A percentile compares a stretch with the other conserved stretches of the same genome.
Evolutionary conservation across 2,888 invertebrate genomes (phyloP).

Genomic region (Zootermopsis nevadensis): DNA sequence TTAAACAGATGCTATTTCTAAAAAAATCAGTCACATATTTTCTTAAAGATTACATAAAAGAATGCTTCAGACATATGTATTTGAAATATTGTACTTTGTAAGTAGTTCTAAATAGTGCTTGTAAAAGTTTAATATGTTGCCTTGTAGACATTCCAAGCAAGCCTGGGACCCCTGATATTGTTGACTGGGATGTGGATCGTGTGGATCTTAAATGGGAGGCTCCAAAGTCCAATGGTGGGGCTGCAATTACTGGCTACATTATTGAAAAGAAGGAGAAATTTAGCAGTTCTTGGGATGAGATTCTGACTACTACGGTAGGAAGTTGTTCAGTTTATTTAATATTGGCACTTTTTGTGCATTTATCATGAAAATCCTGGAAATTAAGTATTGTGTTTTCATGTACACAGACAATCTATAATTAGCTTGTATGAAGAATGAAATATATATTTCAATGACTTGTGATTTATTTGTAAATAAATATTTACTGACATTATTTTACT

Average conservation of each 20-base stretch:
- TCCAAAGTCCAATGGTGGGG: slow-evolving; percentile 82
- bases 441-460: no score
- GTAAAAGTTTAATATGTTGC: not conserved
- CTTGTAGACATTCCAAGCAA: slow-evolving; percentile 81
- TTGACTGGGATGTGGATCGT: slow-evolving; percentile 90
- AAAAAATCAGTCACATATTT: no score
- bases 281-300: slow-evolving; percentile 83
- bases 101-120: no score
- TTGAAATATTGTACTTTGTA: no score
- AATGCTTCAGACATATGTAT: no score
- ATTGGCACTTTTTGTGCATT: not conserved
- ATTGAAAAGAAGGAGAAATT: slow-evolving; percentile 91
- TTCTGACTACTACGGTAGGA: slow-evolving; percentile 76
- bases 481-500: no score
- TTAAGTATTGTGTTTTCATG: not conserved
- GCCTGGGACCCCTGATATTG: slow-evolving; percentile 86
- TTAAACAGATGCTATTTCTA: no score
- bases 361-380: not conserved
- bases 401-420: not conserved
- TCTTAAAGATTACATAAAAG: no score
- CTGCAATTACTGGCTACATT: slow-evolving; percentile 85
- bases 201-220: slow-evolving; percentile 88
- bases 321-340: no score
- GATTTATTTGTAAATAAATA: no score
- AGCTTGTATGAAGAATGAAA: not conserved